Base-by-base conservation (phyloP, 2,888 invertebrate species). In the Synanthedon vespiformis region DNA sequence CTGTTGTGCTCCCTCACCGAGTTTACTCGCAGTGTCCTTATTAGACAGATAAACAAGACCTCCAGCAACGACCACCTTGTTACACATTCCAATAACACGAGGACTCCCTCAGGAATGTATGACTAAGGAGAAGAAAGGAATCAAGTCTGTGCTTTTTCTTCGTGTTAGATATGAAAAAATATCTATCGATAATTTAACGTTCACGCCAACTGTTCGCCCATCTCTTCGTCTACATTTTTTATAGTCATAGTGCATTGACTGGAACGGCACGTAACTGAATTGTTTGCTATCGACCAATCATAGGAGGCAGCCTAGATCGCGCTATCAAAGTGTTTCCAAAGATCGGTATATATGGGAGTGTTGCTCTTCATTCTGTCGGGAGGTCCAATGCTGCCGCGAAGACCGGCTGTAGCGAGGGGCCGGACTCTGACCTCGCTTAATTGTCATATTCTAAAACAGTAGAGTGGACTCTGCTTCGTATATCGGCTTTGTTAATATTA, bases 391-490 rank as follows among this genome's bases (percentile, higher is more conserved):
- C 61, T 77, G 84, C 65, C 74, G 85, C 50, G 53, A 77, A 86
- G 86, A 84, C 86, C 83, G 86, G 85, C 84, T 73, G 51, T 74
- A 74, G 84, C 85, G 86, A 75, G 85, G 85, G 81, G 85, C 85
- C 85, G 86, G 85, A 82, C 84, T 70, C 47, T 71, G 78, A 75
- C 83, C 81, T 80, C 84, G 83, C 83, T 67, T 72, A 67, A 69
- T 51, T 69, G 69, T 74, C 72, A 72, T 64, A 65, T 74, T 72
- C 62, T 62, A 61, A 59, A 56, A 55, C 63, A 64, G 84, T 84
- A 83, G 83, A 84, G 83, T 48, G 83, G 86, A 74, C 77, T 81
- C 85, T 86, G 85, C 86, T 85, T 87, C 85, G 86, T 86, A 80
- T 85, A 86, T 85, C 75, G 72, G 65, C 62, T 34, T 84, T 85